Evolutionary conservation across 2,797 vertebrate genomes (phyloP).

Genomic region (Borostomias antarcticus): DNA sequence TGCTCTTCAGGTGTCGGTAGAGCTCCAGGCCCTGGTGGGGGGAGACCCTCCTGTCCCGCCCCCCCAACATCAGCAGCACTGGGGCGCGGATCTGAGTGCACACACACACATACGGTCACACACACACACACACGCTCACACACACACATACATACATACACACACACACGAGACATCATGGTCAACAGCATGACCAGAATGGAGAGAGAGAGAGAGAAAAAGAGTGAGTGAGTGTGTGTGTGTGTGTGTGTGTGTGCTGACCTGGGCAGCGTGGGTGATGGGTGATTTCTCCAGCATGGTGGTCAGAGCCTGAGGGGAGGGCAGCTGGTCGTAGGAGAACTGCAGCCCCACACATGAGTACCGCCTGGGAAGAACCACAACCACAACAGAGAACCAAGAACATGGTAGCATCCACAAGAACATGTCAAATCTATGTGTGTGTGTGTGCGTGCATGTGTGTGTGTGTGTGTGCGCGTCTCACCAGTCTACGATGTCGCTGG

Average conservation of each 20-base stretch:
- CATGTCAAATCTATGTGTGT: too few species aligned
- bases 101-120: too few species aligned
- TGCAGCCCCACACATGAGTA: conserved; percentile 79
- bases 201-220: background rate
- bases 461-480: conserved; percentile 52
- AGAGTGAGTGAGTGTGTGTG: background rate
- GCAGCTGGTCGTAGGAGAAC: conserved; percentile 78
- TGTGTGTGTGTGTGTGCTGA: conserved; percentile 51
- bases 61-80: conserved; percentile 81
- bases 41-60: conserved; percentile 78
- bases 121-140: too few species aligned
- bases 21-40: conserved; percentile 84
- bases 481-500: conserved; percentile 86
- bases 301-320: conserved; percentile 70
- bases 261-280: conserved; percentile 76
- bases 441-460: too few species aligned
- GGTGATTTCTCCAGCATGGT: conserved; percentile 81
- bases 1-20: conserved; percentile 80
- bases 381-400: too few species aligned
- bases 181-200: background rate
- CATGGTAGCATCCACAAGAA: too few species aligned
- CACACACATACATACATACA: conserved; percentile 8
- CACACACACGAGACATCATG: conserved; percentile 10
- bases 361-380: conserved; percentile 63
- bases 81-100: conserved; percentile 76